phyloP scores from a whole-genome alignment of 2,888 invertebrate species.

The Micoletzkya japonica region DNA sequence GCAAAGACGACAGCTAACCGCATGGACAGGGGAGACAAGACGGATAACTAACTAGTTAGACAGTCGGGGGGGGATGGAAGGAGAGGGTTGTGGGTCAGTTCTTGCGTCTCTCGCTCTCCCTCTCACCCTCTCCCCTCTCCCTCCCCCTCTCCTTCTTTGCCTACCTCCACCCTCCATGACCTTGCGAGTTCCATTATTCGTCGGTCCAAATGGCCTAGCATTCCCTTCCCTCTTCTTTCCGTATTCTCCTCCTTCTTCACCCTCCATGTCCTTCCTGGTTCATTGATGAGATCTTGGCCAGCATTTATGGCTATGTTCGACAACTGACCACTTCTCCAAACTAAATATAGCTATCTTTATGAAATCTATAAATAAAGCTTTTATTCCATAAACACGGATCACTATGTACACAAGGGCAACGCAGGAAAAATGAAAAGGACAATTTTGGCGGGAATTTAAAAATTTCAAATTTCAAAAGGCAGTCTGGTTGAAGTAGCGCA shows the following conservation, averaged over 20 bases:
- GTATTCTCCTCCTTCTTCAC: too few relatives aligned
- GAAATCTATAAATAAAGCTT: too few relatives aligned
- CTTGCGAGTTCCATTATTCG: conserved; percentile 26
- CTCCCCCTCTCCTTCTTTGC: neutral
- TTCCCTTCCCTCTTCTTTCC: neutral
- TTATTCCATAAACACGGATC: too few relatives aligned
- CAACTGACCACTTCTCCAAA: too few relatives aligned
- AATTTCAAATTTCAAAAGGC: neutral
- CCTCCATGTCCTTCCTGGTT: too few relatives aligned
- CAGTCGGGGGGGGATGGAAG: neutral
- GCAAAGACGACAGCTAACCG: conserved; percentile 2
- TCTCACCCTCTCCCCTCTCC: neutral
- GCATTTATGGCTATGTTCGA: too few relatives aligned
- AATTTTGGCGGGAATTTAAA: neutral
- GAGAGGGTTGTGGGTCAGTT: neutral
- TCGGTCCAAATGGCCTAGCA: conserved; percentile 8
- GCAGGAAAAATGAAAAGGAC: neutral
- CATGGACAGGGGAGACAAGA: neutral
- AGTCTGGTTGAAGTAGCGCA: conserved; percentile 10
- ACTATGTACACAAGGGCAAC: too few relatives aligned
- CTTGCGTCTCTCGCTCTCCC: conserved; percentile 13
- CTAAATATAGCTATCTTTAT: too few relatives aligned
- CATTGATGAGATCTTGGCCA: too few relatives aligned
- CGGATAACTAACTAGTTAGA: conserved; percentile 1
- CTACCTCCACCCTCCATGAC: neutral